Conservation (phyloP, 2,113 vertebrate genomes). For the Alexandromys fortis region DNA sequence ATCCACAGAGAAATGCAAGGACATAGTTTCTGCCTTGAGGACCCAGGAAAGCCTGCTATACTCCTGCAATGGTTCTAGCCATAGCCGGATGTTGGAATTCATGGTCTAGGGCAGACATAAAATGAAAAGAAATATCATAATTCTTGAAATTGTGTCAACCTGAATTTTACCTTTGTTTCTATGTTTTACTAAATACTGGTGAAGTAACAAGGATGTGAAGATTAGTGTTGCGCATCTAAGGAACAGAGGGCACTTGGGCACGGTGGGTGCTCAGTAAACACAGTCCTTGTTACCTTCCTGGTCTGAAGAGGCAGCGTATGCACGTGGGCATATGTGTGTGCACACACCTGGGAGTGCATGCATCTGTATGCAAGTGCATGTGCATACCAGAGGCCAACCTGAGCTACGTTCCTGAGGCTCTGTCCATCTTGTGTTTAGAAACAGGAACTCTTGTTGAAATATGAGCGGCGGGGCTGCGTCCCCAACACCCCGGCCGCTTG, state of each 20-base stretch:
- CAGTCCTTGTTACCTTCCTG: background rate
- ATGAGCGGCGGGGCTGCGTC: too few species aligned
- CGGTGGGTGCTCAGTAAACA: background rate
- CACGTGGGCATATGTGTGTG: background rate
- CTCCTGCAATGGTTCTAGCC: background rate
- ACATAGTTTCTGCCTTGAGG: background rate
- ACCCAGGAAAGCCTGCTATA: background rate
- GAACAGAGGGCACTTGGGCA: background rate
- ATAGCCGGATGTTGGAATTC: background rate
- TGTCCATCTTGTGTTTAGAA: background rate
- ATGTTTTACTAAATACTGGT: background rate
- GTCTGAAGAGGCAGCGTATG: background rate
- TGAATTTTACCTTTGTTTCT: constrained; percentile 18
- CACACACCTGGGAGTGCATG: too few species aligned
- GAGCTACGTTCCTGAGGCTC: background rate
- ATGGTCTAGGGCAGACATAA: background rate
- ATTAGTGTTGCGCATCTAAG: background rate
- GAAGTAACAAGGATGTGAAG: background rate
- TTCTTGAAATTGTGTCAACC: background rate
- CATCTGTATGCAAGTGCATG: background rate
- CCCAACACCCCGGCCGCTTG: too few species aligned
- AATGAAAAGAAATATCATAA: background rate
- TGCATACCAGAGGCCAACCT: too few species aligned
- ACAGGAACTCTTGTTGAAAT: background rate
- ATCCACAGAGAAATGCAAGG: background rate